A percentile compares a stretch with the other conserved stretches of the same genome.
Conservation (phyloP, 1,140 invertebrate species). For the Ceratina calcarata region DNA sequence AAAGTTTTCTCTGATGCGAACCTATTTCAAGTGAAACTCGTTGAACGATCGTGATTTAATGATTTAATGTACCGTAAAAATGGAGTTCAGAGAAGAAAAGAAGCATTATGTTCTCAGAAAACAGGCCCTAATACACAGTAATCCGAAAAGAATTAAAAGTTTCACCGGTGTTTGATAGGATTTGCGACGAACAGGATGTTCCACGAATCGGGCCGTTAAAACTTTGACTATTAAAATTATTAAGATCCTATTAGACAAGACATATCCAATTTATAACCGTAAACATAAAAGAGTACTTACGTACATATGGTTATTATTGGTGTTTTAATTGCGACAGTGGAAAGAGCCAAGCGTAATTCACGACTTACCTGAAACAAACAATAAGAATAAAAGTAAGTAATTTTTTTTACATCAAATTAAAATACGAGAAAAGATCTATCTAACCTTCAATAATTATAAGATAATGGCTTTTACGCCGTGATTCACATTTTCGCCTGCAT, state of each 20-base stretch:
- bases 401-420: no score
- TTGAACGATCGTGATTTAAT: no score
- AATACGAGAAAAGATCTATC: not conserved
- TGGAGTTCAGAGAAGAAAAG: slow-evolving; percentile 1
- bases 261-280: no score
- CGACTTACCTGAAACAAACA: slow-evolving; percentile 37
- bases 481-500: not conserved
- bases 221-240: slow-evolving; percentile 25
- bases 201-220: not conserved
- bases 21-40: no score
- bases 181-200: slow-evolving; percentile 13
- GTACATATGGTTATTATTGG: no score
- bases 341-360: not conserved
- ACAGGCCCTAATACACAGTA: slow-evolving; percentile 23
- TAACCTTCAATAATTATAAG: not conserved
- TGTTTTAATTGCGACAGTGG: no score
- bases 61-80: slow-evolving; percentile 36
- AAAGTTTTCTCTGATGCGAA: not conserved
- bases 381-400: not conserved
- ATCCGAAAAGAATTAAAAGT: slow-evolving; percentile 40
- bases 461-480: not conserved
- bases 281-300: no score
- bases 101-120: not conserved
- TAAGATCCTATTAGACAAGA: not conserved
- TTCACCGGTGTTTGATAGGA: slow-evolving; percentile 4